Conservation (phyloP, 2,113 vertebrate genomes). For the Pseudopodoces humilis region DNA sequence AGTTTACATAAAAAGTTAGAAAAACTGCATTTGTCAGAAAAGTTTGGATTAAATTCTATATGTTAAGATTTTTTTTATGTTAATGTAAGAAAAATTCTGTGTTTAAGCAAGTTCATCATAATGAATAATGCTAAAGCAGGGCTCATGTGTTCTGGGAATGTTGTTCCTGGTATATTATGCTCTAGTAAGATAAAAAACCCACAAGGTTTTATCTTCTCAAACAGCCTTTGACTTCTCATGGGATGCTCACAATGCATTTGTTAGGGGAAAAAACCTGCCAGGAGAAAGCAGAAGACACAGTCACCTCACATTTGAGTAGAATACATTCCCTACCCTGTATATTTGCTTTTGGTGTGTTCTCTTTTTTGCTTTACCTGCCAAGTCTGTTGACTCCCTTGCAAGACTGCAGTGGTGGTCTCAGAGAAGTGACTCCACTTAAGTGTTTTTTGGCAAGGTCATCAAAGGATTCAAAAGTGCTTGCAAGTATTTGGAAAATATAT, state of each 20-base stretch:
- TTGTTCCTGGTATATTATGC: neutral
- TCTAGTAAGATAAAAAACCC: neutral
- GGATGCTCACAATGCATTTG: neutral
- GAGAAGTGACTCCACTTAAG: neutral
- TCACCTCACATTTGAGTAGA: neutral
- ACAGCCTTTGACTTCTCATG: neutral
- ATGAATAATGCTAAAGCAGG: conserved; percentile 1
- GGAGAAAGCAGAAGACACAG: neutral
- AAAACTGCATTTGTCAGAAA: neutral
- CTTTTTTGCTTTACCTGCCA: neutral
- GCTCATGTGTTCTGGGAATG: neutral
- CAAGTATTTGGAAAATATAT: neutral
- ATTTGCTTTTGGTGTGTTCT: neutral
- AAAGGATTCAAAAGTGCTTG: neutral
- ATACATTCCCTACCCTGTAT: neutral
- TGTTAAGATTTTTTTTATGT: neutral
- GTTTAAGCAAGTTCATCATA: conserved; percentile 6
- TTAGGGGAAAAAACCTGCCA: neutral
- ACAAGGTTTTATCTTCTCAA: neutral
- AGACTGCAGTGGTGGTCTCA: neutral
- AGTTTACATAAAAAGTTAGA: neutral
- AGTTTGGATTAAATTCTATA: neutral
- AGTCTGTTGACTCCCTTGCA: neutral
- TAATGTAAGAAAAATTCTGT: neutral
- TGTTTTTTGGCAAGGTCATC: neutral